Base-by-base conservation (phyloP, 2,113 vertebrate species). In the Sylvilagus bachmani region DNA sequence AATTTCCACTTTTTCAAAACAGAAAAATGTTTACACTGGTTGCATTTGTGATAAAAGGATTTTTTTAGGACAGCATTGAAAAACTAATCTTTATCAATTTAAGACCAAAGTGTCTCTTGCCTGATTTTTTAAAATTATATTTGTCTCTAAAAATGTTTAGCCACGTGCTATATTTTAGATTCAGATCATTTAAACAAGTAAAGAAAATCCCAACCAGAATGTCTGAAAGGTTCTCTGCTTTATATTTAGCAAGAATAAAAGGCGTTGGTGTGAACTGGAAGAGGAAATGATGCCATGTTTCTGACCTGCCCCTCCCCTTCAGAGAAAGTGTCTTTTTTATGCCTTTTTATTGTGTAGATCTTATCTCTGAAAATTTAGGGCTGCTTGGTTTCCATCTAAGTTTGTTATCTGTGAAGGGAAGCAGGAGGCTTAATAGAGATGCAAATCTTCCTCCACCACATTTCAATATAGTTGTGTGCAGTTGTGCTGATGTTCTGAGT, bases 201-300 rank as follows among this genome's bases (percentile, higher is more conserved):
- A 61, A 93, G 29, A 90, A 95, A 90, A 92, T 33, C 73, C 58
- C 75, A 88, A 14, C 62, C 67, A 97, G 71, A 71, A 61, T 85
- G 61, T 93, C 85, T 88, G 69, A 89, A 87, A 94, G 71, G 84
- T 85, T 67, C 73, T 36, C 80, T 88, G 27, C 58, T 90, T 90
- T 69, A 17, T 51, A 44, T 96, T 85, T 93, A 92, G 82, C 87
- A 77, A 80, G 44, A 94, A 62, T 64, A 83, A 86, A 66, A 44
- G 67, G 55, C 29, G 4, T 84, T 94, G 1, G 0, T 73, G 85
- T 96, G 51, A 25, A 0, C 66, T 5, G 0, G 5, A 78, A 75
- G 38, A 86, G 51, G 90, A 77, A 21, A 31, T 5, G 36, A 79
- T 31, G 25, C 31, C 24, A 1, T 79, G 31, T 58, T 71, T 87